Conservation (phyloP, 2,113 vertebrate genomes). For the Spea multiplicata region DNA sequence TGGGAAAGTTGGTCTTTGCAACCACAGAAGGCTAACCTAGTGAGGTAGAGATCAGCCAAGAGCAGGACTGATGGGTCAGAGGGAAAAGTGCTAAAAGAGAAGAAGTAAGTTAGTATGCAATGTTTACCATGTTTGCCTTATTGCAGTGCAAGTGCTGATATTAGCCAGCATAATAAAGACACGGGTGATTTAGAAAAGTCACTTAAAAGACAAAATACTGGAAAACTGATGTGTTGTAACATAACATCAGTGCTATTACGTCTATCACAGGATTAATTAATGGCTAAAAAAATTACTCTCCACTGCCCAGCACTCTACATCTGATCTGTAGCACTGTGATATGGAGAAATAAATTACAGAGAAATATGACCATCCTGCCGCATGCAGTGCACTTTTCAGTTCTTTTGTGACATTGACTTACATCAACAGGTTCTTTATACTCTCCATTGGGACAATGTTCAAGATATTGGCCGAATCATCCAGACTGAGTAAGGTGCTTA, state of each 20-base stretch:
- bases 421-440: conserved; percentile 74
- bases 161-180: no score
- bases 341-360: no score
- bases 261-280: no score
- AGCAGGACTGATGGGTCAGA: conserved; percentile 79
- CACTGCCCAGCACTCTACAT: no score
- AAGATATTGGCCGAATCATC: conserved; percentile 79
- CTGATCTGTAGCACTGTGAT: no score
- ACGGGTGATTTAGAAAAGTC: no score
- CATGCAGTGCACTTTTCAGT: no score
- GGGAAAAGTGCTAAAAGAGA: conserved; percentile 73
- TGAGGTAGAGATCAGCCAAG: conserved; percentile 88
- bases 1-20: conserved; percentile 76
- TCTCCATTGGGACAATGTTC: conserved; percentile 74
- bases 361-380: no score
- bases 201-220: neutral
- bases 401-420: conserved; percentile 57
- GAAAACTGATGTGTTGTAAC: neutral
- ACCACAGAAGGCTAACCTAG: conserved; percentile 82
- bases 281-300: no score
- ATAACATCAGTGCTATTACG: neutral
- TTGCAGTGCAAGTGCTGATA: no score
- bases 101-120: conserved; percentile 2
- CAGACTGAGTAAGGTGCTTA: conserved; percentile 86
- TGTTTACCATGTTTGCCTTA: neutral